Conservation (phyloP, 2,113 vertebrate genomes). For the Myrmophylax atrothorax region DNA sequence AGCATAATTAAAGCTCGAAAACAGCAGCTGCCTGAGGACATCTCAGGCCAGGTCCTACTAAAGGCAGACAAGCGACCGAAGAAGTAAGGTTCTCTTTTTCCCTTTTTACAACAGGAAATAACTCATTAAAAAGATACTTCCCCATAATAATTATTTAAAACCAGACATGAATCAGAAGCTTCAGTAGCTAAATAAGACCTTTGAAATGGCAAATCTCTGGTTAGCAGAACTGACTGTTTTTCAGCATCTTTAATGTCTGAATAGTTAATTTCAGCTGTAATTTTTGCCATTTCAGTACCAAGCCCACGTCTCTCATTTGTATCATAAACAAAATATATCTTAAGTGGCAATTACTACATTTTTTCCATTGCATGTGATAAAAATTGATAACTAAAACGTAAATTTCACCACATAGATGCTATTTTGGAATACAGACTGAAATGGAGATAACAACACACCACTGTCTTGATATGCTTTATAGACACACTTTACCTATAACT, state of each 20-base stretch:
- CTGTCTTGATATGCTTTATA: neutral
- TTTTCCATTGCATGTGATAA: neutral
- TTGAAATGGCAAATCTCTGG: slow-evolving; percentile 16
- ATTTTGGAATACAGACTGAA: neutral
- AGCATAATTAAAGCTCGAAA: slow-evolving; percentile 77
- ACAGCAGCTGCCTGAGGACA: slow-evolving; percentile 66
- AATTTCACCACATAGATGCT: neutral
- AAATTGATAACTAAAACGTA: neutral
- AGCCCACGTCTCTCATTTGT: neutral
- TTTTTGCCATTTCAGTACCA: neutral
- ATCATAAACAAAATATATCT: neutral
- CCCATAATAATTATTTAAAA: slow-evolving; percentile 54
- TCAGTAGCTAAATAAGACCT: slow-evolving; percentile 38
- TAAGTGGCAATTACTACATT: neutral
- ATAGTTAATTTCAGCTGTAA: neutral
- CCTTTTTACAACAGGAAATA: slow-evolving; percentile 52
- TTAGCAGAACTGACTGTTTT: neutral
- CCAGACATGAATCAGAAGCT: slow-evolving; percentile 54
- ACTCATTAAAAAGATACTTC: slow-evolving; percentile 64
- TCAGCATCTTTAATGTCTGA: neutral
- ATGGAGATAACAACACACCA: neutral
- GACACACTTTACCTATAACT: neutral
- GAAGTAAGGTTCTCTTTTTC: neutral
- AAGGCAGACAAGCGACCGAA: slow-evolving; percentile 35
- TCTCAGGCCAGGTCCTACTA: slow-evolving; percentile 52